Evolutionary conservation across 2,888 invertebrate genomes (phyloP), one percentile per base, ranked within the genome.

Genomic region (Stenchaetothrips biformis): DNA sequence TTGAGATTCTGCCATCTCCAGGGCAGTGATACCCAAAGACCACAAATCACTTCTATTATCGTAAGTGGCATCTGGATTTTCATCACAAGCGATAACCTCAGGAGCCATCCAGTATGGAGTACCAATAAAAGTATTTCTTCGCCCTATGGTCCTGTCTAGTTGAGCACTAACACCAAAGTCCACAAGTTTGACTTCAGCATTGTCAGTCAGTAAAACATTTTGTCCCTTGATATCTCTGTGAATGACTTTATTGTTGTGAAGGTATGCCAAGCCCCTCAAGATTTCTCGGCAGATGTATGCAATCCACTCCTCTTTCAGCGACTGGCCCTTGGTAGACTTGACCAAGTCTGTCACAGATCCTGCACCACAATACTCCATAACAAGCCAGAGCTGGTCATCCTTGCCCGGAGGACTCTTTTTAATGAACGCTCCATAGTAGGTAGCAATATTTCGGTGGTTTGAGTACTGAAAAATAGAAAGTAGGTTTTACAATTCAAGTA

Each of bases 321-420:
- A 95, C 87, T 97, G 97, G 80, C 98, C 98, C 89, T 99, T 99
- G 83, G 98, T 99, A 83, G 98, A 98, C 90, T 99, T 99, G 80
- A 99, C 99, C 86, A 99, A 91, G 90, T 99, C 99, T 83, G 99
- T 99, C 81, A 99, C 97, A 81, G 98, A 98, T 82, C 93, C 98
- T 87, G 98, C 99, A 85, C 99, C 99, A 89, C 99, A 99, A 87
- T 99, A 99, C 89, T 99, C 99, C 99, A 99, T 99, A 82, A 99
- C 99, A 87, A 99, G 90, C 99, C 99, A 99, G 82, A 99, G 90
- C 87, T 99, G 99, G 88, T 99, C 99, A 89, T 99, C 99, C 89
- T 99, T 99, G 78, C 99, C 98, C 0, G 97, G 95, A 74, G 97
- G 97, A 85, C 97, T 96, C 89, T 99, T 99, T 89, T 99, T 99